phyloP scores from a whole-genome alignment of 2,797 vertebrate species.

The Thunnus albacares region DNA sequence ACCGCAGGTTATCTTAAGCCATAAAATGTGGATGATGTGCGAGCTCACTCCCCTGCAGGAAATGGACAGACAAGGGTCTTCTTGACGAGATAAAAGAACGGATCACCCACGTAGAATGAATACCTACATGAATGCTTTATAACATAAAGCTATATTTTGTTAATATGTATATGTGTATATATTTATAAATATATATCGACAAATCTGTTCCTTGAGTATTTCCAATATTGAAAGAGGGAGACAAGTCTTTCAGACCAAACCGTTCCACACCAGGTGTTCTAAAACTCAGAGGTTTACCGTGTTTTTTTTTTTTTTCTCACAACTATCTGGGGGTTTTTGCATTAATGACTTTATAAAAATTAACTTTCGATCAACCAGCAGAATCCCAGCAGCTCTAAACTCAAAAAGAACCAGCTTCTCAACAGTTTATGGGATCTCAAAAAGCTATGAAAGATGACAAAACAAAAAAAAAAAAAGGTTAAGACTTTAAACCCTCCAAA shows the following conservation, averaged over 20 bases:
- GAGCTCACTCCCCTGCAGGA: conserved; percentile 62
- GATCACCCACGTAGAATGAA: conserved; percentile 54
- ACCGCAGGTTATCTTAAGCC: conserved; percentile 80
- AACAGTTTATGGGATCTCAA: conserved; percentile 69
- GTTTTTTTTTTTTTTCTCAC: conserved; percentile 38
- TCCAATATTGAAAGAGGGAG: conserved; percentile 68
- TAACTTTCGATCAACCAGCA: conserved; percentile 73
- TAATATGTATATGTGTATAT: conserved; percentile 91
- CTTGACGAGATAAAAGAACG: conserved; percentile 52
- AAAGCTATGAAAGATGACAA: conserved; percentile 49
- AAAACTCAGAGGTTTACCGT: conserved; percentile 43
- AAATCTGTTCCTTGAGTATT: conserved; percentile 82
- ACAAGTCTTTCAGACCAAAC: conserved; percentile 74
- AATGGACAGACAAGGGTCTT: conserved; percentile 57
- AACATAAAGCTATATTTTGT: conserved; percentile 90
- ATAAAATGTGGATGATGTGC: conserved; percentile 70
- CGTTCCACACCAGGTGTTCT: conserved; percentile 59
- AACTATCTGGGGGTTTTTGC: conserved; percentile 35
- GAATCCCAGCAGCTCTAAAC: conserved; percentile 78
- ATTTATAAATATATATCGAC: conserved; percentile 88
- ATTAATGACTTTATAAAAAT: conserved; percentile 61
- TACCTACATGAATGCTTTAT: conserved; percentile 83
- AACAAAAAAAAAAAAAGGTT: conserved; percentile 42
- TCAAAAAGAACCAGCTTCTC: conserved; percentile 75
- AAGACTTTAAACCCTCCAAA: conserved; percentile 70